Base-by-base conservation (phyloP, 1,140 invertebrate genomes). In the Zophobas atratus region DNA sequence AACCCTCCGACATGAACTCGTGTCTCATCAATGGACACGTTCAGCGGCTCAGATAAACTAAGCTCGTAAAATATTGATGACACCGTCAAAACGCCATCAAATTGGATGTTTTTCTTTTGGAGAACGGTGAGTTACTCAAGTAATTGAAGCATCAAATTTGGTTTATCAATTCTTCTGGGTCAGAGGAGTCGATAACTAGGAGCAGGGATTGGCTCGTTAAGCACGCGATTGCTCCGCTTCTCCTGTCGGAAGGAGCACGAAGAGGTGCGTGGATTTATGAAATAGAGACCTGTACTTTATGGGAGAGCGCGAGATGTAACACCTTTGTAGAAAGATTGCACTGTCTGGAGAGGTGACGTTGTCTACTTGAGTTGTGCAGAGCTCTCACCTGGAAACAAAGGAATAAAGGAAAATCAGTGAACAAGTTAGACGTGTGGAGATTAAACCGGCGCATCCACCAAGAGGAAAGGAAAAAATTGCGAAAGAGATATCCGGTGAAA, bases 131-230 rank as follows among this genome's bases (percentile, higher is more conserved):
- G 41, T 34, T 41, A 41, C 0, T 75, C 38, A 33, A 63, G 55
- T 75, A 75, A 75, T 75, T 75, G 73, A 75, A 63, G 55, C 73
- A 75, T 75, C 73, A 75, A 75, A 60, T 75, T 75, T 39, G 1
- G 55, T 75, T 75, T 75, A 60, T 75, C 73, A 75, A 60, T 60
- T 75, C 49, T 75, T 75, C 73, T 60, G 56, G 73, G 57, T 60
- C 55, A 75, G 6, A 48, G n/a, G 55, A 63, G 32, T 63, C 73
- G 73, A 75, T 73, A 63, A 63, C 46, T 75, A 38, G 43, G 46
- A 63, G 43, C 43, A 75, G 57, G 73, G 56, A 60, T 75, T 43
- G 73, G 73, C 73, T 75, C 53, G 55, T 75, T 75, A 63, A 35
- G 49, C 73, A 63, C 38, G 73, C 73, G 73, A 75, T 49, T 75